Base-by-base conservation (phyloP, 2,113 vertebrate genomes). In the Butorides virescens region DNA sequence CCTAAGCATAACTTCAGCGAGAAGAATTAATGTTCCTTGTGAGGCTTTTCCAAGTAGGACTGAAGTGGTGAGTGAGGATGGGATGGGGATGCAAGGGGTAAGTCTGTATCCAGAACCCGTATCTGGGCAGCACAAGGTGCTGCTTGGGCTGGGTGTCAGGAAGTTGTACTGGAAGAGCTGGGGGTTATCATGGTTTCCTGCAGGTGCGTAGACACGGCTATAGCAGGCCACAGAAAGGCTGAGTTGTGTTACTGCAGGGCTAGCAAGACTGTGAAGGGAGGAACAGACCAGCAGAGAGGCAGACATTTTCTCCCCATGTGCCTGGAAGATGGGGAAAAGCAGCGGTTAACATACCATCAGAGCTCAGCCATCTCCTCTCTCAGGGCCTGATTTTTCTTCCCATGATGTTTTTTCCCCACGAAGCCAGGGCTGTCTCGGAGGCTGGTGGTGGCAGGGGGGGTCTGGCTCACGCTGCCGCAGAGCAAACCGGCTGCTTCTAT, bases 381-480 rank as follows among this genome's bases (percentile, higher is more conserved):
- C 0, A 0, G 2, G 30, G 37, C 17, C 74, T 15, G 5, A 0
- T 13, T 86, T 72, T 72, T n/a, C 59, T 10, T 20, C 19, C 5
- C 0, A 0, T 14, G 23, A 21, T 4, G 3, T 27, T 47, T 80
- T 50, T 47, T 20, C 53, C 49, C 42, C 63, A 29, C 0, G 13
- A 39, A 49, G 12, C 9, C 34, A 12, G 13, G 44, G 46, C 46
- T 68, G 29, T 65, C 32, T 5, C 23, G 36, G 36, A 9, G 32
- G 66, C 65, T 58, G 13, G 61, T 9, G 11, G 39, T 59, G 58
- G 42, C 13, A 5, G 42, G 39, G 39, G 42, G 42, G 42, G 42
- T 42, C 23, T 50, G 53, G 22, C 7, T 88, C 66, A 30, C 18
- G 3, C 32, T 4, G 10, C 26, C 4, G 2, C 77, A 30, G 22